Conservation (phyloP, 2,113 vertebrate genomes). For the Onychostoma macrolepis region DNA sequence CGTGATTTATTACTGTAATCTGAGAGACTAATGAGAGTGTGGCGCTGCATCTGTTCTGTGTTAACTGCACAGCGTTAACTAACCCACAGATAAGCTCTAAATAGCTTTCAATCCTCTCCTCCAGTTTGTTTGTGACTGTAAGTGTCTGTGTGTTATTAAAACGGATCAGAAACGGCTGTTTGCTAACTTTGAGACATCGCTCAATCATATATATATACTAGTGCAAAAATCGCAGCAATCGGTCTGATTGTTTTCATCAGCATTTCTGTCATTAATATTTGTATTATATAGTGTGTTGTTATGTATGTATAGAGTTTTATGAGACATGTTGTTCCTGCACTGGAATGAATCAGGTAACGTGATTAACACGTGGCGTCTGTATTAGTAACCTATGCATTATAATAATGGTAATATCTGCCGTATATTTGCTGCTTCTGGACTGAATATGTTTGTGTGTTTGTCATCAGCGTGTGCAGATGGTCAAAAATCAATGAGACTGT, state of each 20-base stretch:
- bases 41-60: not conserved
- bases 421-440: not conserved
- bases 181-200: not conserved
- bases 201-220: not conserved
- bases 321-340: too few relatives aligned
- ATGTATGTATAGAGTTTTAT: not conserved
- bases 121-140: not conserved
- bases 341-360: too few relatives aligned
- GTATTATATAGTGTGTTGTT: not conserved
- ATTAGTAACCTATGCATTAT: too few relatives aligned
- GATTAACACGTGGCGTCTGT: too few relatives aligned
- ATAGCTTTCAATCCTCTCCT: not conserved
- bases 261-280: not conserved
- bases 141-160: not conserved
- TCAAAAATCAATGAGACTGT: slow-evolving; percentile 57
- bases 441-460: slow-evolving; percentile 30
- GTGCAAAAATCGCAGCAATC: not conserved
- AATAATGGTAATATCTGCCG: too few relatives aligned
- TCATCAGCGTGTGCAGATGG: slow-evolving; percentile 68
- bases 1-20: not conserved
- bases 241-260: not conserved
- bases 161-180: not conserved
- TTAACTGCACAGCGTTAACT: not conserved
- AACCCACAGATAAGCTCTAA: not conserved
- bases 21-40: not conserved